Conservation (phyloP, 1,140 invertebrate species). For the Andrena cerasifolii region DNA sequence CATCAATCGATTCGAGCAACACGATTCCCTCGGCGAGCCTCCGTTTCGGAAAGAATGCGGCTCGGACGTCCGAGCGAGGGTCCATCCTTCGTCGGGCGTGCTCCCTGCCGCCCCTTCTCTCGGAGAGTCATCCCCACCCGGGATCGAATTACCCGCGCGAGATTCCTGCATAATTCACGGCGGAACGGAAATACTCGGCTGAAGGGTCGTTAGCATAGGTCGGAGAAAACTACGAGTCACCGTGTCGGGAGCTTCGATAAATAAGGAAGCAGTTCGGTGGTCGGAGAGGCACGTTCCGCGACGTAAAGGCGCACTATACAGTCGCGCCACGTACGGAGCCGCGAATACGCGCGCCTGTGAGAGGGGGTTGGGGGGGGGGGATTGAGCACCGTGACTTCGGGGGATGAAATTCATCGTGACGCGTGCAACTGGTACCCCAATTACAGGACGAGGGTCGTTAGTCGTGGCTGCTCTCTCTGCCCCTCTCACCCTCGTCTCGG, state of each 20-base stretch:
- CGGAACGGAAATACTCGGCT: background rate
- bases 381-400: slow-evolving; percentile 29
- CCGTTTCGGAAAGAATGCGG: too few relatives aligned
- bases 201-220: slow-evolving; percentile 2
- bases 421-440: slow-evolving; percentile 71
- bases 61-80: too few relatives aligned
- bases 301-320: slow-evolving; percentile 19
- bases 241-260: background rate
- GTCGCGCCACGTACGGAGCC: slow-evolving; percentile 21
- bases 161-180: background rate
- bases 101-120: too few relatives aligned
- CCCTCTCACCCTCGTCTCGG: background rate
- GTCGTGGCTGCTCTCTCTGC: slow-evolving; percentile 33
- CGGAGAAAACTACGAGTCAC: background rate
- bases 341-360: slow-evolving; percentile 36
- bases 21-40: too few relatives aligned
- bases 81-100: too few relatives aligned
- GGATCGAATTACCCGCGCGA: background rate
- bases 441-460: slow-evolving; percentile 65
- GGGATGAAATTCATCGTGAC: slow-evolving; percentile 65
- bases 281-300: slow-evolving; percentile 3
- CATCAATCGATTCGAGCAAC: too few relatives aligned
- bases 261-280: background rate
- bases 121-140: background rate
- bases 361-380: background rate